phyloP scores from a whole-genome alignment of 2,797 vertebrate species.

The Siniperca scherzeri region DNA sequence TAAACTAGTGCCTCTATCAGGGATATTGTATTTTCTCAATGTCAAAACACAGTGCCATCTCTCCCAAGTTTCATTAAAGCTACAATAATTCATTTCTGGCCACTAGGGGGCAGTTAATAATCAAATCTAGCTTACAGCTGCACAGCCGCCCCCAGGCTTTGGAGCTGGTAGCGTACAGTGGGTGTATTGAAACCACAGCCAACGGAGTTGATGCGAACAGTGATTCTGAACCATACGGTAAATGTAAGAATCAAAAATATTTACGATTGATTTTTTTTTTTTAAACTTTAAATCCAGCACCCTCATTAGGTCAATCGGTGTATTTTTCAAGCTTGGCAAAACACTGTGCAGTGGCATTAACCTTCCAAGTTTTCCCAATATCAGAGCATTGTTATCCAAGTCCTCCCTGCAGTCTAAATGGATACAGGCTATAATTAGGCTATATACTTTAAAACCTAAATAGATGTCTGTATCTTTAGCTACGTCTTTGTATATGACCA shows the following conservation, averaged over 20 bases:
- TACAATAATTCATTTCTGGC: neutral
- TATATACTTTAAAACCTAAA: neutral
- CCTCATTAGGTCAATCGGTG: neutral
- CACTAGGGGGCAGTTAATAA: slow-evolving; percentile 21
- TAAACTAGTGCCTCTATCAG: neutral
- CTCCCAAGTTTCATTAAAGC: slow-evolving; percentile 13
- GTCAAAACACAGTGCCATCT: neutral
- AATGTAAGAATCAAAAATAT: neutral
- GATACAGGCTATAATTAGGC: neutral
- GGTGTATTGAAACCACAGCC: neutral
- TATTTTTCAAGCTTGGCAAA: neutral
- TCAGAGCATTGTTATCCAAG: neutral
- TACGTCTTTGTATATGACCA: neutral
- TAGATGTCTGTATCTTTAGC: neutral
- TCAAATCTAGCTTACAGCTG: neutral
- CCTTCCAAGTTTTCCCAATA: neutral
- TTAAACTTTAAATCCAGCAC: neutral
- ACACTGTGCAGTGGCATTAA: neutral
- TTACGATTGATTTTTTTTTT: neutral
- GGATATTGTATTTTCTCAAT: neutral
- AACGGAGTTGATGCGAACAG: accelerated
- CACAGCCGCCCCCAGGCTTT: neutral
- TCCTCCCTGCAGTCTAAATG: neutral
- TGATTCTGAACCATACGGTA: neutral
- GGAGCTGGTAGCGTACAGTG: too few relatives aligned